These are phyloP conservation scores for Camponotus fellah DNA, from an alignment of 2,888 invertebrate species.

Conservation along the genomic window DNA sequence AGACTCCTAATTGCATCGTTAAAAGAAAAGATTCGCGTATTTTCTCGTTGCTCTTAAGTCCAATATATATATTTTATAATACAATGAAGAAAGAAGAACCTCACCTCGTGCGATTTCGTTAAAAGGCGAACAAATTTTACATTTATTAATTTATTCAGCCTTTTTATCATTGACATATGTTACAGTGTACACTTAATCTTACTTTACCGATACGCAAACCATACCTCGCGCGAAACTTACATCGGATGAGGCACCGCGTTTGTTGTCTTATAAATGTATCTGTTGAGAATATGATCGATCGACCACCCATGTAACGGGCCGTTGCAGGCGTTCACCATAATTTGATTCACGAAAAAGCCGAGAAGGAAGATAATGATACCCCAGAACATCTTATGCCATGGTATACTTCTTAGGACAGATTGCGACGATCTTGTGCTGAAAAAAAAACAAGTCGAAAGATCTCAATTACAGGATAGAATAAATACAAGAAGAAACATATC, in stretches of 20 bases:
- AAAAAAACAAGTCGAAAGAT: conserved; percentile 32
- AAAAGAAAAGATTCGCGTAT: background rate
- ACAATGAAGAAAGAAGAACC: background rate
- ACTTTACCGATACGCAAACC: conserved; percentile 17
- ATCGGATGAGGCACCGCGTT: conserved; percentile 72
- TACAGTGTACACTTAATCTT: conserved; percentile 26
- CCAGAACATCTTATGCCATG: conserved; percentile 77
- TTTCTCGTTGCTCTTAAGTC: background rate
- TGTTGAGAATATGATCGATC: conserved; percentile 77
- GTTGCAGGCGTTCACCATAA: conserved; percentile 68
- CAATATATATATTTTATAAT: background rate
- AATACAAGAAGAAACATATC: background rate
- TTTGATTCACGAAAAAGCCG: conserved; percentile 79
- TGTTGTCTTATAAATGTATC: conserved; percentile 67
- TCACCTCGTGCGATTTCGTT: background rate
- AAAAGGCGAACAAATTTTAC: background rate
- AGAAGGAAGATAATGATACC: conserved; percentile 78
- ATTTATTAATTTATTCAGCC: conserved; percentile 44
- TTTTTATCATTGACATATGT: conserved; percentile 27
- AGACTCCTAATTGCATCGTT: background rate
- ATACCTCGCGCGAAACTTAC: conserved; percentile 51
- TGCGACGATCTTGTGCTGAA: conserved; percentile 56
- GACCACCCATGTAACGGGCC: conserved; percentile 79
- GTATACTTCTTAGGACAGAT: conserved; percentile 56
- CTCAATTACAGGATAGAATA: background rate